phyloP scores from a whole-genome alignment of 2,888 invertebrate species.

The Rhamnusium bicolor region DNA sequence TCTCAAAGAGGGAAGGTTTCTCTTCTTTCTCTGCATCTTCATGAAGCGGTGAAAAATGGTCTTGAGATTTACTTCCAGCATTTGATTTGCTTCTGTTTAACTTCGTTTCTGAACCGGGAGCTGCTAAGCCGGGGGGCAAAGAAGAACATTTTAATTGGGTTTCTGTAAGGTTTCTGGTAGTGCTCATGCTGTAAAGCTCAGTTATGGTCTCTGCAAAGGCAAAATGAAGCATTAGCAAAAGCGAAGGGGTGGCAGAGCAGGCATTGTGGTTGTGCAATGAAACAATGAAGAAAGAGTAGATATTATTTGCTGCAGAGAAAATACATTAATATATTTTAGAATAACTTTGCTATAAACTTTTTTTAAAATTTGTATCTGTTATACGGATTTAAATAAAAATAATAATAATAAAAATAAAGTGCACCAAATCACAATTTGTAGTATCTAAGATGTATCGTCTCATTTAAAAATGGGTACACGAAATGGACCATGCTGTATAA shows the following conservation, averaged over 20 bases:
- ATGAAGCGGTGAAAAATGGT: conserved; percentile 59
- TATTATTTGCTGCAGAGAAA: too few species aligned
- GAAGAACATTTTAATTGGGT: conserved; percentile 78
- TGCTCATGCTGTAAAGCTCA: conserved; percentile 66
- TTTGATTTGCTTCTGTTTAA: conserved; percentile 72
- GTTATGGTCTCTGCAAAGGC: conserved; percentile 68
- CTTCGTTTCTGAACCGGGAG: conserved; percentile 73
- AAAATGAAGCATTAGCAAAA: conserved; percentile 35
- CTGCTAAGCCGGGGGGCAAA: conserved; percentile 74
- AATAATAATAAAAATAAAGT: too few species aligned
- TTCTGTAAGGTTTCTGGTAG: conserved; percentile 63
- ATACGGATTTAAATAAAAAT: too few species aligned
- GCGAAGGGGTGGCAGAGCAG: neutral
- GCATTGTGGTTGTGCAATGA: neutral
- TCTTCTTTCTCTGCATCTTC: conserved; percentile 63
- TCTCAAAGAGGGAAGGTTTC: conserved; percentile 78
- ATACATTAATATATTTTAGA: too few species aligned
- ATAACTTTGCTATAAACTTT: too few species aligned
- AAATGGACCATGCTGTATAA: too few species aligned
- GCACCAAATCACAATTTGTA: too few species aligned
- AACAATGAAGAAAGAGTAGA: neutral
- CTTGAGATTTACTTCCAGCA: conserved; percentile 68
- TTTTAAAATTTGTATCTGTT: too few species aligned
- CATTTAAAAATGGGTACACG: too few species aligned
- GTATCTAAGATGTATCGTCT: too few species aligned